phyloP scores from a whole-genome alignment of 2,797 vertebrate genomes.

The Sebastes vulpes region DNA sequence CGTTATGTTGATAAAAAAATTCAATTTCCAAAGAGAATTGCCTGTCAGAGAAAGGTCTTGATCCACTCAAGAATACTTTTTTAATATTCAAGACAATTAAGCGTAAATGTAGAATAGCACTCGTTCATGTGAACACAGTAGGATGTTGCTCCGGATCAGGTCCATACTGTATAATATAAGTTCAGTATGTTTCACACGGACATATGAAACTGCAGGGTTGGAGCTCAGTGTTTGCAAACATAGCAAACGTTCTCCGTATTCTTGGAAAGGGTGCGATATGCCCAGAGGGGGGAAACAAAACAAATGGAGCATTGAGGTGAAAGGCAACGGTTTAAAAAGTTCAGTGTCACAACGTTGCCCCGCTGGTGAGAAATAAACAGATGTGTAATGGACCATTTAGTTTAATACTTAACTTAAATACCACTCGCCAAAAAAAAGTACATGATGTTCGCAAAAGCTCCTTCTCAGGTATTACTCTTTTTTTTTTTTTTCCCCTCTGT shows the following conservation, averaged over 20 bases:
- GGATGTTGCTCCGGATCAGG: neutral
- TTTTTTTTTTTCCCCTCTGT: neutral
- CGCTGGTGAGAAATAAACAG: neutral
- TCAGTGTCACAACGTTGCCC: neutral
- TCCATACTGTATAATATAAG: neutral
- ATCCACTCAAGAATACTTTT: neutral
- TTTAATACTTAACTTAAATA: neutral
- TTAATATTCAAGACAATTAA: neutral
- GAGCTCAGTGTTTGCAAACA: conserved; percentile 33
- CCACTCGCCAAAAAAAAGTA: neutral
- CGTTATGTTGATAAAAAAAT: neutral
- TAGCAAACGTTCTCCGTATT: conserved; percentile 21
- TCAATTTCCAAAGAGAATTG: neutral
- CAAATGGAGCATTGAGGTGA: neutral
- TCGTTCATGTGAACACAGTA: neutral
- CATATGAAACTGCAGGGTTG: conserved; percentile 19
- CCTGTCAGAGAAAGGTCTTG: neutral
- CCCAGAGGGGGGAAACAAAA: conserved; percentile 13
- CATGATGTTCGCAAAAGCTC: neutral
- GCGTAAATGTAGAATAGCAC: neutral
- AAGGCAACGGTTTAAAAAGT: neutral
- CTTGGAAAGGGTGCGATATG: conserved; percentile 36
- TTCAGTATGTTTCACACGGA: conserved; percentile 19
- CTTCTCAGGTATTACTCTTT: neutral
- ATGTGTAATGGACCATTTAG: neutral